Evolutionary conservation across 1,140 invertebrate species (phyloP).

Genomic region (Sminthurinus signatus): DNA sequence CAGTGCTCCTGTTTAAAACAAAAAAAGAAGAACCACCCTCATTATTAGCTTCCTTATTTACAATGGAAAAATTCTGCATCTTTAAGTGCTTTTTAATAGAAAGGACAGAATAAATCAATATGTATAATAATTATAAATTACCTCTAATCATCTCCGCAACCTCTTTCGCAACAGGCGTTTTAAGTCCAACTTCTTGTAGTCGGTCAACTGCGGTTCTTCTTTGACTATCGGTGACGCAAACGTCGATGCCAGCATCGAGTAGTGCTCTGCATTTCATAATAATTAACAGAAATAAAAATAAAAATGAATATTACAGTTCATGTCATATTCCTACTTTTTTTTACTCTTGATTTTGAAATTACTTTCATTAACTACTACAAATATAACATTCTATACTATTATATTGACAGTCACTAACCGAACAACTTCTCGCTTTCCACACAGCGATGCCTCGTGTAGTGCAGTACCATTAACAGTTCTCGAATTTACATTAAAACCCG

Average conservation of each 20-base stretch:
- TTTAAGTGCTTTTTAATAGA: not conserved
- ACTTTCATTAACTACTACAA: too few species aligned
- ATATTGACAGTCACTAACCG: too few species aligned
- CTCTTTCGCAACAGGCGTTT: conserved; percentile 76
- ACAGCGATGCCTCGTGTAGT: conserved; percentile 89
- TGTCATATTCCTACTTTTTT: too few species aligned
- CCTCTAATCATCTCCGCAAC: conserved; percentile 78
- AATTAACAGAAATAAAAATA: too few species aligned
- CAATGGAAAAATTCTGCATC: too few species aligned
- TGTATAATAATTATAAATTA: conserved; percentile 47
- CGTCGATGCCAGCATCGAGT: conserved; percentile 72
- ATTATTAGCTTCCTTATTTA: too few species aligned
- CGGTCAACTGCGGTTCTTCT: conserved; percentile 81
- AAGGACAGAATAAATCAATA: not conserved
- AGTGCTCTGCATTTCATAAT: too few species aligned
- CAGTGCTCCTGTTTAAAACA: conserved; percentile 33
- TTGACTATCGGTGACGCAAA: conserved; percentile 66
- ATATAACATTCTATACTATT: too few species aligned
- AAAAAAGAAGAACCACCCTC: too few species aligned
- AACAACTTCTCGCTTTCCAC: conserved; percentile 81
- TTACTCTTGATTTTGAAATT: too few species aligned
- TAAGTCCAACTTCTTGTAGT: conserved; percentile 65
- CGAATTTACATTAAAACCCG: conserved; percentile 83
- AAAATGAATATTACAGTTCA: too few species aligned
- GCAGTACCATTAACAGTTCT: conserved; percentile 82